Evolutionary conservation across 2,113 vertebrate species (phyloP).

Genomic region (Bos indicus): DNA sequence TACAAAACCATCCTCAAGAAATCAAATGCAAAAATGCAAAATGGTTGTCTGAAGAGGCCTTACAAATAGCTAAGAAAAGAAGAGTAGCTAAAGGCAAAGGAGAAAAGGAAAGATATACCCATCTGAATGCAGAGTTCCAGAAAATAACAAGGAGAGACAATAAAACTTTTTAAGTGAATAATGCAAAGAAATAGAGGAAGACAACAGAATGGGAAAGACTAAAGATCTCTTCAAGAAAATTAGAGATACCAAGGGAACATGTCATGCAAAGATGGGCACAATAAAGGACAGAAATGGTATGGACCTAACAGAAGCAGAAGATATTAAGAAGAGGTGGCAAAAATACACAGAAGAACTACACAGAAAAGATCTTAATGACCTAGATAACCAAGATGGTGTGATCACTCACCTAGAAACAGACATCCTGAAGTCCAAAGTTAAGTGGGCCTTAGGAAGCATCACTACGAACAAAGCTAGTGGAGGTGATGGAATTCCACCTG

Average conservation of each 20-base stretch:
- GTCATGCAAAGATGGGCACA: neutral
- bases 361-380: neutral
- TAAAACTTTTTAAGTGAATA: neutral
- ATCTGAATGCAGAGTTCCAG: neutral
- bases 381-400: neutral
- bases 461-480: neutral
- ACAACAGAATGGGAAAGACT: neutral
- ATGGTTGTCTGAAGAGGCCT: neutral
- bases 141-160: neutral
- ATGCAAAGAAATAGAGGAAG: neutral
- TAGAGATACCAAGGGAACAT: neutral
- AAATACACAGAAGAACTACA: neutral
- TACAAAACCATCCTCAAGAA: neutral
- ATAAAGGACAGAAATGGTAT: neutral
- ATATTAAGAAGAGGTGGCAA: neutral
- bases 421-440: neutral
- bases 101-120: neutral
- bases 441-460: neutral
- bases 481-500: neutral
- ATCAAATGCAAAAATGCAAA: neutral
- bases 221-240: neutral
- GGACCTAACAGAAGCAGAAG: neutral
- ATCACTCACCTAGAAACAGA: neutral
- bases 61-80: neutral
- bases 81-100: neutral